Evolutionary conservation across 1,140 invertebrate genomes (phyloP), one percentile per base, ranked within the genome.

Genomic region (Drosophila cardini): DNA sequence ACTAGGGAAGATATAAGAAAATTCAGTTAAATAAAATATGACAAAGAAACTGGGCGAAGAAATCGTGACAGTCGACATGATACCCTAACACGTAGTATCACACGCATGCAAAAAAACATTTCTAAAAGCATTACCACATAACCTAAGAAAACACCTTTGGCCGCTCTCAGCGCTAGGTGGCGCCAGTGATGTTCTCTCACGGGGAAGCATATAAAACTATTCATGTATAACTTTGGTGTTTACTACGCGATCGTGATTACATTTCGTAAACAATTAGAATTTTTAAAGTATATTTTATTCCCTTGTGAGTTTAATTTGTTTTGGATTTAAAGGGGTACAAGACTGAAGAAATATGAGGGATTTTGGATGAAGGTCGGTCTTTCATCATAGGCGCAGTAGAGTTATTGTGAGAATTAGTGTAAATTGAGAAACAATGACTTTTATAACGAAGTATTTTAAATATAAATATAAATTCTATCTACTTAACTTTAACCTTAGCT

Each of bases 21-120:
- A 56, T 46, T 46, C 42, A 45, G 32, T 8, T 64, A 36, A 65
- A 65, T 65, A 43, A 65, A 55, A 56, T 56, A 56, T 65, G 52
- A 16, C 50, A 18, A 15, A 48, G 10, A 21, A 32, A 50, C n/a
- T 21, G 32, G 30, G 26, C 18, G 3, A 5, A 3, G 3, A 26
- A 9, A 46, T 18, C 13, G 36, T 11, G 36, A 38, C 36, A 2
- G 11, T 38, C 9, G 36, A 50, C 21, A n/a, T 32, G 30, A 34
- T 52, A 52, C 30, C 30, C 26, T 52, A 10, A 9, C 9, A n/a
- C 38, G 10, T 40, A 40, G 4, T 13, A 2, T 10, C 34, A 36
- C 10, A 36, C 1, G 7, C 34, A 36, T 9, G 34, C 10, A 36
- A 36, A 9, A 36, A 26, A 26, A 36, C 11, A 40, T 13, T 13